These are phyloP conservation scores for Tympanoctomys barrerae DNA, from an alignment of 2,797 vertebrate genomes.

Conservation along the genomic window DNA sequence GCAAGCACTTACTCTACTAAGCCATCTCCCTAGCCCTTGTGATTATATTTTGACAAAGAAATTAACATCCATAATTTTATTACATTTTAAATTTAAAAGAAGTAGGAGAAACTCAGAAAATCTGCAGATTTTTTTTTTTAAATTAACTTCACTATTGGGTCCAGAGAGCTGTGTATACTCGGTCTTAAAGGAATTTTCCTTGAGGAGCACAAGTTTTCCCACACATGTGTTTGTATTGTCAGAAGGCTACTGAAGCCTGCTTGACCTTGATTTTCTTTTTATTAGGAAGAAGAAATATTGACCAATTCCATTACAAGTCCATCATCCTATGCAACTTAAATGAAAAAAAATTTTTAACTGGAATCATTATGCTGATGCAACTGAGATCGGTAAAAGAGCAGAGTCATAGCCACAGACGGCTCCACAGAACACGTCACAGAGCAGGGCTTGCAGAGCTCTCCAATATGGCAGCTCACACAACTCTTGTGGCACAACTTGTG, in stretches of 20 bases:
- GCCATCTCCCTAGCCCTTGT: background rate
- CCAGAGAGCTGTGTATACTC: background rate
- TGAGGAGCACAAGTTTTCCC: background rate
- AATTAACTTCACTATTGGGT: background rate
- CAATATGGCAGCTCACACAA: background rate
- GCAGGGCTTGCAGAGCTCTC: background rate
- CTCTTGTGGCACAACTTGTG: background rate
- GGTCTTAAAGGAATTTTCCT: background rate
- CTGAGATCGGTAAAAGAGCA: background rate
- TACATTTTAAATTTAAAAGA: slow-evolving; percentile 55
- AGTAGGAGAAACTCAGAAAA: background rate
- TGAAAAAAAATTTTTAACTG: background rate
- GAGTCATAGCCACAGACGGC: background rate
- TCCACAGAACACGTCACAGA: background rate
- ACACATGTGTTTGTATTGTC: background rate
- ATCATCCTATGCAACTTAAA: background rate
- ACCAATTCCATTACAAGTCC: background rate
- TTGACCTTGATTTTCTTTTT: slow-evolving; percentile 26
- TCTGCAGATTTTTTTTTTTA: background rate
- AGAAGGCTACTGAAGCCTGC: background rate
- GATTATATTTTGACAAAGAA: slow-evolving; percentile 54
- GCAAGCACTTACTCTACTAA: too few relatives aligned
- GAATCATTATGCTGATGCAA: background rate
- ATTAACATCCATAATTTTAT: slow-evolving; percentile 50
- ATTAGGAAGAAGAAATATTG: slow-evolving; percentile 18